Percentiles rank a stretch among this genome's conserved stretches.
phyloP scores from a whole-genome alignment of 2,888 invertebrate species.

The Adela reaumurella region DNA sequence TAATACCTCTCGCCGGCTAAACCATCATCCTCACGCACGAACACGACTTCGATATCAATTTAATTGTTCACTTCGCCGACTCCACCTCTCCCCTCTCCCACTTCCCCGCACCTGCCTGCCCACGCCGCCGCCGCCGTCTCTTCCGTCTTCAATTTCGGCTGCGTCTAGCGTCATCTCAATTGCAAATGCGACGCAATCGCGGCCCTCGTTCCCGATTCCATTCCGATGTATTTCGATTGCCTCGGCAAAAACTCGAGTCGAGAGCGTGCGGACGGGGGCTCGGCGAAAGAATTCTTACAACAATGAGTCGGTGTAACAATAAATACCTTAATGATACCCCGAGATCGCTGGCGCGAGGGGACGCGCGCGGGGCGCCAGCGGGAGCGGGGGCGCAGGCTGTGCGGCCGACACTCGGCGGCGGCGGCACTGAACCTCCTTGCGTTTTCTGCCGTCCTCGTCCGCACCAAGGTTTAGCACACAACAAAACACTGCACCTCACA shows the following conservation, averaged over 20 bases:
- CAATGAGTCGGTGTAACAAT: constrained; percentile 55
- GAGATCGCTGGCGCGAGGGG: constrained; percentile 34
- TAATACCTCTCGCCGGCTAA: not conserved
- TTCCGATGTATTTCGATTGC: not conserved
- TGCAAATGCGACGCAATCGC: not conserved
- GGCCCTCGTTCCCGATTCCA: not conserved
- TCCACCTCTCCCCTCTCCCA: too few relatives aligned
- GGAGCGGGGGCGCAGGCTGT: constrained; percentile 15
- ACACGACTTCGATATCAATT: not conserved
- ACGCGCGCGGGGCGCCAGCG: constrained; percentile 46
- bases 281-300: constrained; percentile 44
- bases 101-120: too few relatives aligned
- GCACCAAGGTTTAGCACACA: constrained; percentile 19
- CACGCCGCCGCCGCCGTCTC: too few relatives aligned
- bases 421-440: not conserved
- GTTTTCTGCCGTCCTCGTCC: not conserved
- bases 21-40: not conserved
- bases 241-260: too few relatives aligned
- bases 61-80: constrained; percentile 12
- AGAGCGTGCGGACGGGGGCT: constrained; percentile 5
- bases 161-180: not conserved
- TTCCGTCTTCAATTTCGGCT: not conserved
- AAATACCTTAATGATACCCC: constrained; percentile 58
- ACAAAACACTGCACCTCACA: constrained; percentile 49
- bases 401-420: not conserved